Evolutionary conservation across 2,888 invertebrate species (phyloP).

Genomic region (Pyralis farinalis): DNA sequence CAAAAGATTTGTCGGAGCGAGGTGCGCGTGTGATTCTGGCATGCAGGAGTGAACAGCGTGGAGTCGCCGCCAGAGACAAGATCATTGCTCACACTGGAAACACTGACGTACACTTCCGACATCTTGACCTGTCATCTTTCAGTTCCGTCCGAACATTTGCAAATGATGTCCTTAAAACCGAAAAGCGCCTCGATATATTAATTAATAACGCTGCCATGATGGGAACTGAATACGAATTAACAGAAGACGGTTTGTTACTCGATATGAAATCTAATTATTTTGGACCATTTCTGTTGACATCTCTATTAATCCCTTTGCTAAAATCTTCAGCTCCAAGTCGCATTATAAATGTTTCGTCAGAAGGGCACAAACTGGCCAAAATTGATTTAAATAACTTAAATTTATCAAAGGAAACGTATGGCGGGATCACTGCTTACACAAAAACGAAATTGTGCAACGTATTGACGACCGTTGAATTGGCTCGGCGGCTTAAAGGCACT

Average conservation of each 20-base stretch:
- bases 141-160: conserved; percentile 82
- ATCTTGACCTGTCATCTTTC: conserved; percentile 75
- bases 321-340: conserved; percentile 36
- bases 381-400: conserved; percentile 20
- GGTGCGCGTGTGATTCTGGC: conserved; percentile 91
- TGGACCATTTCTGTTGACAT: conserved; percentile 83
- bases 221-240: conserved; percentile 27
- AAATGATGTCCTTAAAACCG: conserved; percentile 70
- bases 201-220: conserved; percentile 82
- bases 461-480: conserved; percentile 83
- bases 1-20: conserved; percentile 84
- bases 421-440: conserved; percentile 72
- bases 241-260: conserved; percentile 79
- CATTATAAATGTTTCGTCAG: conserved; percentile 28
- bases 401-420: conserved; percentile 17
- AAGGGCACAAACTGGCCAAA: conserved; percentile 32
- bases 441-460: conserved; percentile 76
- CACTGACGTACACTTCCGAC: conserved; percentile 49
- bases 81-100: conserved; percentile 45
- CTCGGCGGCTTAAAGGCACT: conserved; percentile 83
- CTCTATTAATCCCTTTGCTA: conserved; percentile 67
- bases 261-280: conserved; percentile 79
- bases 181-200: conserved; percentile 78
- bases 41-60: conserved; percentile 86
- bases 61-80: conserved; percentile 70